Base-by-base conservation (phyloP, 1,140 invertebrate species). In the Pogonomyrmex barbatus region DNA sequence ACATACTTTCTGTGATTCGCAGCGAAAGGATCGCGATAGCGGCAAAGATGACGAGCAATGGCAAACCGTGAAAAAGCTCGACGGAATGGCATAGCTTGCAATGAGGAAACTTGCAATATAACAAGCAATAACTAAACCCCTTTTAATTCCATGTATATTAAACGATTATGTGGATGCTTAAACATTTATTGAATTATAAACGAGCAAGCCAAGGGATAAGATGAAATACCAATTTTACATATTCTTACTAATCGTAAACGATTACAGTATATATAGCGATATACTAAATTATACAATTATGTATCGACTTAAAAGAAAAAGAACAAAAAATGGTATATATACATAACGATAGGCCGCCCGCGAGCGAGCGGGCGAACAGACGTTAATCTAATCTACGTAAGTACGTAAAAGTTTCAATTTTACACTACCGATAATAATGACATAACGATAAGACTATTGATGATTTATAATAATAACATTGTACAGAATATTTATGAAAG, bases 341-440 rank as follows among this genome's bases (percentile, higher is more conserved):
- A 91, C 92, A 92, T 89, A 83, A 83, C 79, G 91, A 92, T 91
- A 86, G 91, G 91, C 88, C 85, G 86, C 17, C 63, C 62, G 88
- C 70, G 52, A 75, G 75, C 87, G 89, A 52, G 75, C 68, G 89
- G 91, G 89, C 88, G 91, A 91, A 85, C 87, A 93, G 91, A 91
- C 91, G 91, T 86, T 93, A 94, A 93, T 94, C 89, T 94, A 93
- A 94, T 93, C 91, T 93, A 93, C 87, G 79, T 95, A 95, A 94
- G 93, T 95, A 95, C 94, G 93, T 94, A 95, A 94, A 90, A 93
- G 92, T 95, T 95, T 95, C 93, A 94, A 95, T 95, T 95, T 95
- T 95, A 95, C 94, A 95, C 94, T 95, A 95, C 92, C 92, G 94
- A 95, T 95, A 95, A 95, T 95, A 95, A 95, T 94, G 92, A 94